phyloP scores from a whole-genome alignment of 2,113 vertebrate species.

The Rhadina sibilatrix region DNA sequence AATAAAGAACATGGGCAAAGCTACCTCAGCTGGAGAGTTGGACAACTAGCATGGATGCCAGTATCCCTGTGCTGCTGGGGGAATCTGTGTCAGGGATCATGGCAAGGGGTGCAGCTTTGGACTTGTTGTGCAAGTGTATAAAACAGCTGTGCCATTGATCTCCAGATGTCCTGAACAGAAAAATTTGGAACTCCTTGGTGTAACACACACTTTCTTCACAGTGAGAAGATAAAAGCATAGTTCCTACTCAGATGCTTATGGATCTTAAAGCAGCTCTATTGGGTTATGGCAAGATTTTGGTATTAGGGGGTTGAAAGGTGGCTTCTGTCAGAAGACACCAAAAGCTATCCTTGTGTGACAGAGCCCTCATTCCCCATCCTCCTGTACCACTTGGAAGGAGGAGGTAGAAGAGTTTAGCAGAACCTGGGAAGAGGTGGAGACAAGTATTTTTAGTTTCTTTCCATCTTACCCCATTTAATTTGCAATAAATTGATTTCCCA shows the following conservation, averaged over 20 bases:
- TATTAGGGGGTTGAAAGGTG: neutral
- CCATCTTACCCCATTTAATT: neutral
- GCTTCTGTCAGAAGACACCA: neutral
- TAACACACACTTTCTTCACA: neutral
- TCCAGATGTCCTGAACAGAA: neutral
- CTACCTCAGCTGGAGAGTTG: neutral
- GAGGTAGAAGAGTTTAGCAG: neutral
- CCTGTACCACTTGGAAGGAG: neutral
- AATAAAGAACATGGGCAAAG: neutral
- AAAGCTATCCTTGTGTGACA: neutral
- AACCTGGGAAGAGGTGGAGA: neutral
- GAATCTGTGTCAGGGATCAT: neutral
- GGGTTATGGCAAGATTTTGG: neutral
- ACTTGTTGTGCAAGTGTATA: neutral
- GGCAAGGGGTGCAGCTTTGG: neutral
- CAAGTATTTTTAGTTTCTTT: neutral
- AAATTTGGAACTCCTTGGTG: neutral
- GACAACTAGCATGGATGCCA: neutral
- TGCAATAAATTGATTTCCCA: neutral
- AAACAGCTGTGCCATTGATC: neutral
- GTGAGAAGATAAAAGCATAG: neutral
- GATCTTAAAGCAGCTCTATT: neutral
- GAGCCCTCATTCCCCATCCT: neutral
- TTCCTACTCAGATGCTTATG: neutral
- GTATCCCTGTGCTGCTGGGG: neutral